Percentiles rank a stretch among this genome's conserved stretches.
Conservation (phyloP, 2,113 vertebrate species). For the Gopherus flavomarginatus region DNA sequence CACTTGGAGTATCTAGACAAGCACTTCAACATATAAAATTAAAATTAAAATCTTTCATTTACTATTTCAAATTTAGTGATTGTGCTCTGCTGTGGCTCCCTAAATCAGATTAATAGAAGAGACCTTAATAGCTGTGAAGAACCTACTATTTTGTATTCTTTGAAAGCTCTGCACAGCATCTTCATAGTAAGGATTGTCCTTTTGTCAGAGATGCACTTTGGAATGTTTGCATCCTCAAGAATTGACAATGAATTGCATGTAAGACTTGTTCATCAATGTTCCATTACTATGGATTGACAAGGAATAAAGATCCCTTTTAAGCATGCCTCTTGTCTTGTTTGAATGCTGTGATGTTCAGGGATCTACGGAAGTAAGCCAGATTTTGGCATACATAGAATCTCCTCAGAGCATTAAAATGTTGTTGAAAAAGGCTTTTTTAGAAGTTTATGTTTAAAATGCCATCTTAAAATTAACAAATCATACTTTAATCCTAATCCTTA, state of each 20-base stretch:
- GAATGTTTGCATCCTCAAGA: conserved; percentile 17
- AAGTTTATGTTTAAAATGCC: neutral
- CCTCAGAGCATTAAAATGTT: neutral
- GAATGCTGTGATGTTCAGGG: neutral
- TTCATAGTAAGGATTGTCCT: neutral
- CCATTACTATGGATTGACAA: neutral
- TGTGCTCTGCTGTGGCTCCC: neutral
- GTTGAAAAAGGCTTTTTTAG: neutral
- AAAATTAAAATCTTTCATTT: neutral
- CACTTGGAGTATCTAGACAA: neutral
- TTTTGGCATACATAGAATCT: neutral
- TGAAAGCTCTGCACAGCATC: neutral
- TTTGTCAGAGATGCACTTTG: neutral
- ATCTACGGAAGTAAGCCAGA: neutral
- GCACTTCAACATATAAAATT: neutral
- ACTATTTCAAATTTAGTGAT: neutral
- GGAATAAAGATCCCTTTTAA: neutral
- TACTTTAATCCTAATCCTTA: too few species aligned
- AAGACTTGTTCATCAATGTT: neutral
- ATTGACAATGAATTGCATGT: conserved; percentile 20
- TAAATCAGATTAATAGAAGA: neutral
- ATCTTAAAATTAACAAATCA: conserved; percentile 4
- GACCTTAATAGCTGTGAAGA: neutral
- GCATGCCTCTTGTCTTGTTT: neutral
- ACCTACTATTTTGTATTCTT: neutral